Evolutionary conservation across 2,888 invertebrate species (phyloP).

Genomic region (Orthosia incerta): DNA sequence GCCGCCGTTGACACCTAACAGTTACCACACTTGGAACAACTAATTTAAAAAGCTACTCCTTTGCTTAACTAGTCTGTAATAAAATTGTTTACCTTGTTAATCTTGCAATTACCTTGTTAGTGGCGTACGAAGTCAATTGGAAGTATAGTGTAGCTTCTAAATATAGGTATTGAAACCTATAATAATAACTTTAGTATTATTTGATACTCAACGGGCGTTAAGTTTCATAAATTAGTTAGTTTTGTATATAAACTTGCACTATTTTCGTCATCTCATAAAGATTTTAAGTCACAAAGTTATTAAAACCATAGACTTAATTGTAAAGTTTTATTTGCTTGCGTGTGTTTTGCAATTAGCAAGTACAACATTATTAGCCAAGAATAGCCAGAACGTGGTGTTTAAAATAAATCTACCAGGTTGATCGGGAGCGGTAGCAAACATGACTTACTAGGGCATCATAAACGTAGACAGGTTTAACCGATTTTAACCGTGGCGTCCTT

Average conservation of each 20-base stretch:
- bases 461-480: constrained; percentile 64
- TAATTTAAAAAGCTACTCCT: constrained; percentile 19
- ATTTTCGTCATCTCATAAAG: background rate
- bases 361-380: constrained; percentile 44
- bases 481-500: constrained; percentile 56
- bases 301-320: background rate
- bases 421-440: constrained; percentile 45
- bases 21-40: constrained; percentile 43
- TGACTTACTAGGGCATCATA: constrained; percentile 49
- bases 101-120: constrained; percentile 8
- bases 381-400: constrained; percentile 42
- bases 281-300: constrained; percentile 5
- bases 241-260: background rate
- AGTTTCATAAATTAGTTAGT: background rate
- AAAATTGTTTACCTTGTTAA: constrained; percentile 25
- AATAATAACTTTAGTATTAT: background rate
- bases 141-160: background rate
- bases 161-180: background rate
- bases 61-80: constrained; percentile 20
- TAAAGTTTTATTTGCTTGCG: constrained; percentile 31
- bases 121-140: background rate
- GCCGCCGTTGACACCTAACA: constrained; percentile 57
- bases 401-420: constrained; percentile 47
- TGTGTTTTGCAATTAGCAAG: constrained; percentile 37
- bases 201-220: background rate